A percentile compares a stretch with the other conserved stretches of the same genome.
phyloP scores from a whole-genome alignment of 2,113 vertebrate genomes.

The Glaucomys volans region DNA sequence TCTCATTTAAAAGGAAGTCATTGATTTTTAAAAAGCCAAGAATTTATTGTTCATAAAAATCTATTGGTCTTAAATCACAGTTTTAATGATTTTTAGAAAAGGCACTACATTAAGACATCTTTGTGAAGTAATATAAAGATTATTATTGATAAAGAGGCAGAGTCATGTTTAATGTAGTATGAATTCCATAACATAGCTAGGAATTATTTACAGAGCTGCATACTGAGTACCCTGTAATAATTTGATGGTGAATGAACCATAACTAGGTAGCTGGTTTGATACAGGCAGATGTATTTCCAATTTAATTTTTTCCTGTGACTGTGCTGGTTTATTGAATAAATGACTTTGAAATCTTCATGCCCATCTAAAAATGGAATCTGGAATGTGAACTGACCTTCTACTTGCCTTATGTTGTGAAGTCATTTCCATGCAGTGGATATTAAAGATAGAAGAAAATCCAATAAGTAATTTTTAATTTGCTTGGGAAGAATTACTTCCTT shows the following conservation, averaged over 20 bases:
- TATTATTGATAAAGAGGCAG: not conserved
- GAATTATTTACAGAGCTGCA: not conserved
- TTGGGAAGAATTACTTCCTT: conserved; percentile 53
- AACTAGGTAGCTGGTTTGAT: not conserved
- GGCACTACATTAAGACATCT: not conserved
- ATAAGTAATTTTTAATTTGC: conserved; percentile 18
- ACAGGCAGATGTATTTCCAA: conserved; percentile 7
- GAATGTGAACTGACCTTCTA: not conserved
- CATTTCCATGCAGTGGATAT: not conserved
- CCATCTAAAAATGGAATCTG: conserved; percentile 25
- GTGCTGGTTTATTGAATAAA: not conserved
- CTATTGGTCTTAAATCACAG: conserved; percentile 5
- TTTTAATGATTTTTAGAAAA: conserved; percentile 36
- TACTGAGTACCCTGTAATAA: not conserved
- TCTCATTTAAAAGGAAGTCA: not conserved
- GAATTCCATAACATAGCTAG: not conserved
- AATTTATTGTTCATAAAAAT: not conserved
- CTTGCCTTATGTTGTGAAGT: not conserved
- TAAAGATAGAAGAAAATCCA: conserved; percentile 45
- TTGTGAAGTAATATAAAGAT: conserved; percentile 26
- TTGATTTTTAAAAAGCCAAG: not conserved
- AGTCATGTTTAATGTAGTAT: not conserved
- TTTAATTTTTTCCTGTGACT: conserved; percentile 10
- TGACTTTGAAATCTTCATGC: conserved; percentile 3
- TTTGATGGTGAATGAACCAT: not conserved